Conservation (phyloP, 2,113 vertebrate species). For the human (Homo sapiens) region DNA sequence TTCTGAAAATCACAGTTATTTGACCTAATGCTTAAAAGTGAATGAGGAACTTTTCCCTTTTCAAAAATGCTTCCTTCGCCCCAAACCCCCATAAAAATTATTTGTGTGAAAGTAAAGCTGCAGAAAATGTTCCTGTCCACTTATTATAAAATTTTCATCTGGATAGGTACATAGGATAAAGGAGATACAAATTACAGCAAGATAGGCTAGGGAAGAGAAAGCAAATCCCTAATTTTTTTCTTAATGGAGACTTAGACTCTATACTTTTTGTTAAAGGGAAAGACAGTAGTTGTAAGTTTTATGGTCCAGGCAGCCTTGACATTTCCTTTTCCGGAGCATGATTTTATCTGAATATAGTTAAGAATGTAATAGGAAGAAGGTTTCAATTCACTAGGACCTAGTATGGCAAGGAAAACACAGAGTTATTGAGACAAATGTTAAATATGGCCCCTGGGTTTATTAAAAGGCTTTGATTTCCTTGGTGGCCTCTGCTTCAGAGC, state of each 20-base stretch:
- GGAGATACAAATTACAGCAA: background rate
- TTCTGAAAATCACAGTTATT: background rate
- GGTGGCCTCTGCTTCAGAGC: background rate
- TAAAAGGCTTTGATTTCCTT: background rate
- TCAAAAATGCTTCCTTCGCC: background rate
- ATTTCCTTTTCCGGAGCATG: background rate
- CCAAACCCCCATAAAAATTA: background rate
- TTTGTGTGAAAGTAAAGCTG: background rate
- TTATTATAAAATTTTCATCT: background rate
- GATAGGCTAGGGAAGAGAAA: background rate
- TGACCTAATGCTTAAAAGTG: background rate
- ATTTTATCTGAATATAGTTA: background rate
- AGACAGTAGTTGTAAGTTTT: background rate
- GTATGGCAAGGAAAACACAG: background rate
- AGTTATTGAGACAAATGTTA: background rate
- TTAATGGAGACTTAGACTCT: background rate
- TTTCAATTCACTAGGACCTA: background rate
- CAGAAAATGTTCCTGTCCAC: background rate
- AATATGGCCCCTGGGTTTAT: background rate
- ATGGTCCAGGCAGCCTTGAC: background rate
- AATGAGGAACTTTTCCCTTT: background rate
- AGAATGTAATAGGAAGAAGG: background rate
- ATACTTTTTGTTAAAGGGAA: background rate
- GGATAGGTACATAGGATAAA: background rate
- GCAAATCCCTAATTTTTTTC: background rate